A percentile compares a stretch with the other conserved stretches of the same genome.
Evolutionary conservation across 2,888 invertebrate genomes (phyloP).

Genomic region (Agrilus mali): DNA sequence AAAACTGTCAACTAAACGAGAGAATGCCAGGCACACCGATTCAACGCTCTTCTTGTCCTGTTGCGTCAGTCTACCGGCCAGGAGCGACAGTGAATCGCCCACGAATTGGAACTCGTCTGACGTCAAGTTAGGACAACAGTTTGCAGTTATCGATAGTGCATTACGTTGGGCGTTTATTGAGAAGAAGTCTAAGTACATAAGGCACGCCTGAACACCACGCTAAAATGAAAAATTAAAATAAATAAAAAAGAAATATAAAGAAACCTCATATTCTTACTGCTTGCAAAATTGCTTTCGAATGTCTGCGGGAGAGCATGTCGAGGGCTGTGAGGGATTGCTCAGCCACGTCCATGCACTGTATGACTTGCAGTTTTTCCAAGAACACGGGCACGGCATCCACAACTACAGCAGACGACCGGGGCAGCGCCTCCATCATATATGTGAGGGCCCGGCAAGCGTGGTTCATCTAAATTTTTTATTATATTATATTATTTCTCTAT

Average conservation of each 20-base stretch:
- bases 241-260: slow-evolving; percentile 1
- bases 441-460: slow-evolving; percentile 96
- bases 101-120: slow-evolving; percentile 91
- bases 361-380: slow-evolving; percentile 91
- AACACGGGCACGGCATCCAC: slow-evolving; percentile 96
- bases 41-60: slow-evolving; percentile 98
- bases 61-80: slow-evolving; percentile 68
- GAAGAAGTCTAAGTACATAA: slow-evolving; percentile 97
- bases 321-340: slow-evolving; percentile 96
- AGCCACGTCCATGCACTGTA: slow-evolving; percentile 99
- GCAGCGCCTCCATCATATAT: slow-evolving; percentile 98
- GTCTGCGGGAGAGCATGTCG: slow-evolving; percentile 91
- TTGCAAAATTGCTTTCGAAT: slow-evolving; percentile 91
- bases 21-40: slow-evolving; percentile 92
- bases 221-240: slow-evolving; percentile 29
- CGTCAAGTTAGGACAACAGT: slow-evolving; percentile 91
- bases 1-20: slow-evolving; percentile 91
- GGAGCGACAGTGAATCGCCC: slow-evolving; percentile 70
- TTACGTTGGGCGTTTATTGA: slow-evolving; percentile 96
- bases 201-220: slow-evolving; percentile 92
- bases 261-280: slow-evolving; percentile 51
- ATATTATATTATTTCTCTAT: neutral
- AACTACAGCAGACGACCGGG: slow-evolving; percentile 89
- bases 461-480: slow-evolving; percentile 61
- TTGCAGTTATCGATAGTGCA: slow-evolving; percentile 91